Percentiles rank a stretch among this genome's conserved stretches.
phyloP scores from a whole-genome alignment of 1,140 invertebrate genomes.

The Agrypnia vestita region DNA sequence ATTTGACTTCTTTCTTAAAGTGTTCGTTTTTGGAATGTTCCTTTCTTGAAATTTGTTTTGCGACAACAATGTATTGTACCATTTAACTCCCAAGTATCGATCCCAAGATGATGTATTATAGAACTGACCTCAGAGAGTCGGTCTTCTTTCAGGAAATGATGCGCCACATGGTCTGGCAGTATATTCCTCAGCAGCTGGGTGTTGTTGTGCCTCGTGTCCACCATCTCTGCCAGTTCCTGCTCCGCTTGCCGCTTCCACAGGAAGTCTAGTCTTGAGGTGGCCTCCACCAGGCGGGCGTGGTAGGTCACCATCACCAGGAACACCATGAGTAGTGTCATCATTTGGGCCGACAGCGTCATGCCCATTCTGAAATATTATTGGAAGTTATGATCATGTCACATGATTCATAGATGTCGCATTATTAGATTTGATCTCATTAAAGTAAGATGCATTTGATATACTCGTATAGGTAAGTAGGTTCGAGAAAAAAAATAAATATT shows the following conservation, averaged over 20 bases:
- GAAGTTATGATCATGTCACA: too few relatives aligned
- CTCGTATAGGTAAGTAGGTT: too few relatives aligned
- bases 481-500: too few relatives aligned
- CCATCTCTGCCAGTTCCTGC: constrained; percentile 92
- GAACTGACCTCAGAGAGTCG: constrained; percentile 82
- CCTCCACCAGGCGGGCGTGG: constrained; percentile 92
- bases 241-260: constrained; percentile 96
- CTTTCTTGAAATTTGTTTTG: too few relatives aligned
- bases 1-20: too few relatives aligned
- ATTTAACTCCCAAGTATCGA: too few relatives aligned
- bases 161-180: constrained; percentile 96
- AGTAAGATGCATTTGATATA: too few relatives aligned
- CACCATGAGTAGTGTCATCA: constrained; percentile 85
- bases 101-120: too few relatives aligned
- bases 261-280: constrained; percentile 93
- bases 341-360: constrained; percentile 82
- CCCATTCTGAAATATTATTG: constrained; percentile 64
- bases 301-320: constrained; percentile 92
- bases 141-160: constrained; percentile 89
- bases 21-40: too few relatives aligned
- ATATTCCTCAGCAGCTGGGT: constrained; percentile 93
- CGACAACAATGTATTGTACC: too few relatives aligned
- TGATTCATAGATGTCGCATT: too few relatives aligned
- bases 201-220: constrained; percentile 89
- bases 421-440: not conserved